Evolutionary conservation across 2,888 invertebrate genomes (phyloP), one percentile per base, ranked within the genome.

Genomic region (Orchesellides sinensis): DNA sequence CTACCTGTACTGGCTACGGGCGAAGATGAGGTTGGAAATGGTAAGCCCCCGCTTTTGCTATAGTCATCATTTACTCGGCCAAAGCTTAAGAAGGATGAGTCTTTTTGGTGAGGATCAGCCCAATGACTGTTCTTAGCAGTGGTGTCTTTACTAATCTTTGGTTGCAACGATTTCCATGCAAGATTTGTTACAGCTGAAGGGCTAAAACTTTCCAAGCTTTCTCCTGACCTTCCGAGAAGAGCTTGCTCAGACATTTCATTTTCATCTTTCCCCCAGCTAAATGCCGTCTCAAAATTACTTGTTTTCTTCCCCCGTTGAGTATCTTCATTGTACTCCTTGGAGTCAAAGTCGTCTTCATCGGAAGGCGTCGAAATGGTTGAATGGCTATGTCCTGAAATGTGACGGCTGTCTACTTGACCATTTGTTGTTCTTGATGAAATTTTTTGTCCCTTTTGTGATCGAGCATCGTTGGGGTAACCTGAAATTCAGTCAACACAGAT

Each of bases 171-270:
- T 78, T 78, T 78, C 78, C 69, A 78, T 78, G 61, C 70, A 63
- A 63, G 78, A 78, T 78, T 78, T 70, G 69, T 63, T 68, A 68
- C 77, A 17, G 69, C 70, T 78, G 69, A 70, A 70, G 78, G 78
- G 63, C 68, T 27, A 12, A 59, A 69, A 70, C n/a, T 79, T 78
- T 74, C 47, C 56, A 49, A 17, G 14, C 23, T 23, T 27, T 49
- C 35, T 19, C 25, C 17, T 19, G 54, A 65, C 65, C 65, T 63
- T 63, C 29, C 29, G 8, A 47, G 65, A 65, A 79, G 29, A 56
- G 78, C 70, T 72, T 79, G 52, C 29, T 47, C 72, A 63, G 79
- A 72, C 79, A 79, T 79, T 70, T 79, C 72, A 65, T 47, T 54
- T 8, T 47, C 56, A 0, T 65, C 56, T 72, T 72, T 70, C 79